Evolutionary conservation across 2,797 vertebrate genomes (phyloP).

Genomic region (Sparidentex hasta): DNA sequence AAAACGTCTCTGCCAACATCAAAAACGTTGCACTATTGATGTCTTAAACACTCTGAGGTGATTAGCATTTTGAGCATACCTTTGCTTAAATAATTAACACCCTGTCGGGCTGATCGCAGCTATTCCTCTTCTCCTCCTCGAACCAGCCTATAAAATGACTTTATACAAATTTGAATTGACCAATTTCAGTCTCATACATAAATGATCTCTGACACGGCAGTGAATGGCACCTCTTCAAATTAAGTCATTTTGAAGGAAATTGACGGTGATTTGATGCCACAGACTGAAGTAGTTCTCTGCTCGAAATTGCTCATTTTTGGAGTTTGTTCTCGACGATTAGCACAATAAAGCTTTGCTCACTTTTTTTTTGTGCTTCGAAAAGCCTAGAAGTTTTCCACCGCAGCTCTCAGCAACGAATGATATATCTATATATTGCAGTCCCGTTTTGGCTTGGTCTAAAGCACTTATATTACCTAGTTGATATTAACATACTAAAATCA

Average conservation of each 20-base stretch:
- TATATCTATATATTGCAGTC: conserved; percentile 30
- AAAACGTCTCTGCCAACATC: conserved; percentile 19
- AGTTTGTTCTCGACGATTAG: conserved; percentile 54
- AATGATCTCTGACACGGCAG: conserved; percentile 60
- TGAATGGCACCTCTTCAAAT: conserved; percentile 67
- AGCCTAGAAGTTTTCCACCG: conserved; percentile 30
- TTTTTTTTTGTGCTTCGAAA: conserved; percentile 26
- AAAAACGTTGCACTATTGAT: conserved; percentile 40
- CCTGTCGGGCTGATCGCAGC: conserved; percentile 45
- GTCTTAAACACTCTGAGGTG: conserved; percentile 51
- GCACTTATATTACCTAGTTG: conserved; percentile 1
- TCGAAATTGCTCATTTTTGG: conserved; percentile 45
- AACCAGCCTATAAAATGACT: conserved; percentile 49
- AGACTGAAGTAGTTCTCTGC: conserved; percentile 51
- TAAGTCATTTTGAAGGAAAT: conserved; percentile 66
- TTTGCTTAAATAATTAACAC: conserved; percentile 67
- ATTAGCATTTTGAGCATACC: conserved; percentile 60
- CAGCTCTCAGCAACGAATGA: conserved; percentile 21
- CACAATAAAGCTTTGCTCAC: conserved; percentile 45
- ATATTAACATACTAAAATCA: background rate
- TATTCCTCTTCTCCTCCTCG: conserved; percentile 20
- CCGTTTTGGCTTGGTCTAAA: conserved; percentile 3
- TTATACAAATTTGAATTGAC: conserved; percentile 65
- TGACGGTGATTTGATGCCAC: conserved; percentile 65
- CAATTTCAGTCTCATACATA: conserved; percentile 64